phyloP scores from a whole-genome alignment of 2,113 vertebrate genomes.

The Brachyhypopomus occidentalis region DNA sequence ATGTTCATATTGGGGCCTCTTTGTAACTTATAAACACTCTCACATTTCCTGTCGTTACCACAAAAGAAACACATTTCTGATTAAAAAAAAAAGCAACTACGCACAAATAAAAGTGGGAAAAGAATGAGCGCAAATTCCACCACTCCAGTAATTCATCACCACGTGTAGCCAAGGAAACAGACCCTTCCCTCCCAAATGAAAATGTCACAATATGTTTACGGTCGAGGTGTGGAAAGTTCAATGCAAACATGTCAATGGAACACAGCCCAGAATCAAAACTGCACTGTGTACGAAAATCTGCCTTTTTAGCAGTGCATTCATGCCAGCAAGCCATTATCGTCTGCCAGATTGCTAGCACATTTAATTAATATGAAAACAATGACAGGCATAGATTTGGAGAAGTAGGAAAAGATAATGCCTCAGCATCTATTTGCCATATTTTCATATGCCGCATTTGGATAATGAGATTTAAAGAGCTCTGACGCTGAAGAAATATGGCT shows the following conservation, averaged over 20 bases:
- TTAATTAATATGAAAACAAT: constrained; percentile 37
- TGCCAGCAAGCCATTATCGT: constrained; percentile 35
- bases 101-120: too few species aligned
- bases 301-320: constrained; percentile 19
- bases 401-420: constrained; percentile 36
- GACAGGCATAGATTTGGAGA: constrained; percentile 32
- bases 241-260: constrained; percentile 3
- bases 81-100: too few species aligned
- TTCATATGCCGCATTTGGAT: constrained; percentile 29
- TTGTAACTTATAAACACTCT: too few species aligned
- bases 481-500: constrained; percentile 20
- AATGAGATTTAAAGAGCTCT: constrained; percentile 27
- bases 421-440: constrained; percentile 45
- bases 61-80: too few species aligned
- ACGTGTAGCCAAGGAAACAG: constrained; percentile 27
- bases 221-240: constrained; percentile 31
- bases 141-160: constrained; percentile 28
- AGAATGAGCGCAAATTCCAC: constrained; percentile 9
- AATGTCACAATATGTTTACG: constrained; percentile 49
- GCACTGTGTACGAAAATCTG: constrained; percentile 19
- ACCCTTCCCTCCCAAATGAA: constrained; percentile 43
- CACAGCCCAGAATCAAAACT: constrained; percentile 7
- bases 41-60: too few species aligned
- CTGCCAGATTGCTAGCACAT: constrained; percentile 44
- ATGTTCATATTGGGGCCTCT: too few species aligned